Evolutionary conservation across 2,797 vertebrate genomes (phyloP).

Genomic region (Benthosema pterotum): DNA sequence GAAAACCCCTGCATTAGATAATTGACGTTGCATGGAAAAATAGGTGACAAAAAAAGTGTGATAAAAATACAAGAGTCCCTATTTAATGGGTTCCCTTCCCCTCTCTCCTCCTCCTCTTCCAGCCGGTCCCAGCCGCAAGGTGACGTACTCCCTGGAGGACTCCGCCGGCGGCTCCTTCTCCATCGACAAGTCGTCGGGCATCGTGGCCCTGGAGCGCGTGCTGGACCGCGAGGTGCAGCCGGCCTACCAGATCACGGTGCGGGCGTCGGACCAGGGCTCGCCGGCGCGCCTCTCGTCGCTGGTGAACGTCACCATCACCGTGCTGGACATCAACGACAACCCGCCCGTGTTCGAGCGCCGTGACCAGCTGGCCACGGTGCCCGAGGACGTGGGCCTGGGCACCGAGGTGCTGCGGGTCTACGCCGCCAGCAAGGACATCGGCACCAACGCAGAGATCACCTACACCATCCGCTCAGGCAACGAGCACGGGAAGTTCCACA

Average conservation of each 20-base stretch:
- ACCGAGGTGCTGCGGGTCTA: conserved; percentile 89
- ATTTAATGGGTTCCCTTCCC: background rate
- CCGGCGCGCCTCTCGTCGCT: conserved; percentile 84
- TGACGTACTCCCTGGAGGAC: conserved; percentile 88
- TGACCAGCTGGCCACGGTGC: conserved; percentile 90
- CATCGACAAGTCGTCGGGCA: conserved; percentile 88
- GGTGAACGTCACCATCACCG: conserved; percentile 88
- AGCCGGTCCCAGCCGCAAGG: conserved; percentile 87
- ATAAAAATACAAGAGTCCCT: too few relatives aligned
- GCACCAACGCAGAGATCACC: conserved; percentile 94
- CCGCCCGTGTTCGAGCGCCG: conserved; percentile 94
- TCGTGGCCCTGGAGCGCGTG: conserved; percentile 87
- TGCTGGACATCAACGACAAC: conserved; percentile 96
- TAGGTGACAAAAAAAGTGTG: too few relatives aligned
- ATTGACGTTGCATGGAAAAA: too few relatives aligned
- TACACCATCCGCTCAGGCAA: conserved; percentile 95
- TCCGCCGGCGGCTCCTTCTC: conserved; percentile 89
- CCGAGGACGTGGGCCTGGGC: conserved; percentile 87
- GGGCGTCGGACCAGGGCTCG: conserved; percentile 87
- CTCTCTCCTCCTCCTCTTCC: background rate
- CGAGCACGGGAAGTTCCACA: conserved; percentile 91
- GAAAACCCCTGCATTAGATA: too few relatives aligned
- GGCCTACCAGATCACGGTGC: conserved; percentile 87
- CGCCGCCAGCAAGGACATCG: conserved; percentile 96
- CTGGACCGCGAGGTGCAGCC: conserved; percentile 92